Evolutionary conservation across 2,888 invertebrate genomes (phyloP), one percentile per base, ranked within the genome.

Genomic region (Thera britannica): DNA sequence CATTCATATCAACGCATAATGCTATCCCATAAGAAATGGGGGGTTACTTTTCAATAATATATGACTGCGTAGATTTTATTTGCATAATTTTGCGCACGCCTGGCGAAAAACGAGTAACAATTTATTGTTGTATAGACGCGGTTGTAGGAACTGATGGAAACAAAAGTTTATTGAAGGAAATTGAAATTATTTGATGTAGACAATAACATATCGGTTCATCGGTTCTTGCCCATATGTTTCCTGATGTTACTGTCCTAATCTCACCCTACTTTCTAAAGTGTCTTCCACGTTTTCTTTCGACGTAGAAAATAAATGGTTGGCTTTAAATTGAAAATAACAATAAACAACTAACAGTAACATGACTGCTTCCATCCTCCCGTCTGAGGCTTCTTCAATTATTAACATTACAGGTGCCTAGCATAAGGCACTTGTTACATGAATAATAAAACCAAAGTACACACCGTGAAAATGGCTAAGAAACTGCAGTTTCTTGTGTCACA

Each of bases 301-400:
- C 35, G 0, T 36, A n/a, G n/a, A 46, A 65, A 60, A 56, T 56
- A 51, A 60, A 52, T 23, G 8, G 35, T 9, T 46, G 12, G 49
- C 67, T 59, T 51, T 52, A 67, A 64, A 41, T 59, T 57, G 46
- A 77, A 72, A 68, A 74, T 70, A 72, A 73, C 72, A 74, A 72
- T 73, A 73, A 74, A 77, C 70, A 77, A 76, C 80, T 72, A 70
- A 73, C 74, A 78, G 75, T 75, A 76, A 77, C 78, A 77, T 80
- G 76, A 79, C 80, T 80, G 76, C 75, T 80, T 72, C 77, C 77
- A 75, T 78, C 83, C 76, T 77, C 79, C 81, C 84, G 86, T 89
- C 88, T 86, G 85, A 85, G 85, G 83, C 83, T 85, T 84, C 80
- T 82, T 92, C 89, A 92, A 92, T 92, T 91, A 92, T 92, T 92